Conservation (phyloP, 2,113 vertebrate genomes). For the Caranx melampygus region DNA sequence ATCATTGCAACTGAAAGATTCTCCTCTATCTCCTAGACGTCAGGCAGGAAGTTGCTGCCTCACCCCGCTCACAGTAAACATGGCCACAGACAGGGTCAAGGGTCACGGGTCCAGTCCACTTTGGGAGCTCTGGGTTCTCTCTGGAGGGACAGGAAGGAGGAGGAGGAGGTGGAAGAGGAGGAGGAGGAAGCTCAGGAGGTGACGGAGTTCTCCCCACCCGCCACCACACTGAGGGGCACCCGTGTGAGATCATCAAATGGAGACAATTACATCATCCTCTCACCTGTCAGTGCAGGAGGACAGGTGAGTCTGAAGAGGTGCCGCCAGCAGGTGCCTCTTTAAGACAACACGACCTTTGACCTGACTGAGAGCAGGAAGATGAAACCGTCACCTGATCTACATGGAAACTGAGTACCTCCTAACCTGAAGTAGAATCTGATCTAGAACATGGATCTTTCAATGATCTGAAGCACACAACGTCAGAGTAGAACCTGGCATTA, state of each 20-base stretch:
- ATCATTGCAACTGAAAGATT: too few species aligned
- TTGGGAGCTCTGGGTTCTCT: conserved; percentile 77
- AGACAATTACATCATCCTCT: conserved; percentile 95
- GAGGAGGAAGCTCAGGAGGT: conserved; percentile 55
- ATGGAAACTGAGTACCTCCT: too few species aligned
- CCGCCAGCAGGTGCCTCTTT: too few species aligned
- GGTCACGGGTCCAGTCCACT: conserved; percentile 73
- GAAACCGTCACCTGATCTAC: too few species aligned
- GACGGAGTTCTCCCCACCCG: conserved; percentile 61
- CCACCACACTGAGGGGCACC: conserved; percentile 79
- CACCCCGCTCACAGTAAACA: conserved; percentile 83
- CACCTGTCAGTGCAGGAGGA: conserved; percentile 86
- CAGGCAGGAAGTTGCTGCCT: conserved; percentile 63
- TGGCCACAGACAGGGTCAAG: conserved; percentile 77
- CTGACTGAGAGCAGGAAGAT: too few species aligned
- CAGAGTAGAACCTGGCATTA: too few species aligned
- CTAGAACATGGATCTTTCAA: too few species aligned
- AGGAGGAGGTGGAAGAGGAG: conserved; percentile 56
- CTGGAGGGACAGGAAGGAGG: conserved; percentile 84
- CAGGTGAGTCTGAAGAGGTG: conserved; percentile 82
- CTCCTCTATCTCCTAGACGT: conserved; percentile 62
- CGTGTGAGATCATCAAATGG: conserved; percentile 85
- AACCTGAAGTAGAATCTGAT: too few species aligned
- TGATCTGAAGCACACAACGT: too few species aligned
- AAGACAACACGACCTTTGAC: too few species aligned